A percentile compares a stretch with the other conserved stretches of the same genome.
Evolutionary conservation across 2,888 invertebrate species (phyloP).

Genomic region (Lomographa bimaculata): DNA sequence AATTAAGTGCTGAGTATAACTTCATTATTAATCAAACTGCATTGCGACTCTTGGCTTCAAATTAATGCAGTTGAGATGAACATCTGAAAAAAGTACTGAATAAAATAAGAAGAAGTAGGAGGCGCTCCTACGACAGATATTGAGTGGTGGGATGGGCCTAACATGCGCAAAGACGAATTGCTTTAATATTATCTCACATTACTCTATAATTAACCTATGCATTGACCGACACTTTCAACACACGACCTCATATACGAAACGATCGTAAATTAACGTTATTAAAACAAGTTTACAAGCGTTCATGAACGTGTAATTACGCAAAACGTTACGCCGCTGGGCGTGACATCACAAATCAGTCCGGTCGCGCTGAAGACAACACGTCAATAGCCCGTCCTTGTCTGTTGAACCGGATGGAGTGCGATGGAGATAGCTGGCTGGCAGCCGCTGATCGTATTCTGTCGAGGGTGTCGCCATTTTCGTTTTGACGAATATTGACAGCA

Average conservation of each 20-base stretch:
- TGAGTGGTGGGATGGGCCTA: conserved; percentile 83
- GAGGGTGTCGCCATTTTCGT: conserved; percentile 88
- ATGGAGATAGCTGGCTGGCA: conserved; percentile 56
- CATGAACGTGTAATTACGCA: conserved; percentile 79
- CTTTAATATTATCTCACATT: conserved; percentile 53
- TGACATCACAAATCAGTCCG: conserved; percentile 83
- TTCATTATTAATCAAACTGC: conserved; percentile 78
- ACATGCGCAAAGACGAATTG: conserved; percentile 79
- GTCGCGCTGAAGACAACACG: conserved; percentile 75
- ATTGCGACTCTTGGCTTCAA: conserved; percentile 66
- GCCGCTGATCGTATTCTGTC: conserved; percentile 80
- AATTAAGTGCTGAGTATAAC: too few species aligned
- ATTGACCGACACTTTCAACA: conserved; percentile 68
- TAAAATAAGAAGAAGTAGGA: conserved; percentile 82
- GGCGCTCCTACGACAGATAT: conserved; percentile 80
- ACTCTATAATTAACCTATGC: conserved; percentile 63
- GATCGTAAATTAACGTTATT: conserved; percentile 75
- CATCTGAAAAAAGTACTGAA: conserved; percentile 71
- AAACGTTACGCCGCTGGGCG: conserved; percentile 84
- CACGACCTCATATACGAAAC: conserved; percentile 66
- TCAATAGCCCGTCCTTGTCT: conserved; percentile 56
- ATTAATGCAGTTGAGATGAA: conserved; percentile 75
- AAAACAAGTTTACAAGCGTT: conserved; percentile 78
- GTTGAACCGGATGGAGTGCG: conserved; percentile 43
- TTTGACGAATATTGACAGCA: conserved; percentile 90